Evolutionary conservation across 2,888 invertebrate species (phyloP), one percentile per base, ranked within the genome.

Genomic region (Myopa testacea): DNA sequence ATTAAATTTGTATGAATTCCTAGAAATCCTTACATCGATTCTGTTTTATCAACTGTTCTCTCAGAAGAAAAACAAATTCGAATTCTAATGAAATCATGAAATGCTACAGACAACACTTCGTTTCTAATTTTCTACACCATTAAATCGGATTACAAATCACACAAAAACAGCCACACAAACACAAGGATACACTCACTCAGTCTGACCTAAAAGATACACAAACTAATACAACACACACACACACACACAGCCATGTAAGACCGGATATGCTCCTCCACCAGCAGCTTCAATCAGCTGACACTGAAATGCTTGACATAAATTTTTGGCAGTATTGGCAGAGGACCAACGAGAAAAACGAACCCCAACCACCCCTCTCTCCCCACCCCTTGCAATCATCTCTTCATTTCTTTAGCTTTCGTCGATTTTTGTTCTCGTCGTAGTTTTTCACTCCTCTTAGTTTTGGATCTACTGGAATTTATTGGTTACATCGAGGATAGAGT

Each of bases 61-160:
- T 26, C 26, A 26, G 26, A 26, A 26, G 26, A 26, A 26, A 26
- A 26, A 26, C 26, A 26, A 26, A 37, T 63, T 63, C 10, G 16
- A 16, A 26, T 16, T 45, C 45, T 45, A 45, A 45, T 45, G 10
- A 45, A 10, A 45, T 65, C 8, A 37, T n/a, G 55, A 55, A 55
- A 10, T 55, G 2, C 55, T 45, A 14, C 16, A 74, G 63, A 50
- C 37, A n/a, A 60, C 77, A 81, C 81, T 82, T 80, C 81, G 78
- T 81, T 81, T 81, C 81, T 81, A 82, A 82, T 82, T 82, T 82
- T 82, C 82, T 81, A 80, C 81, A 73, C 82, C 81, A 82, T 82
- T 82, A 81, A 81, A 80, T 81, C 81, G 62, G 69, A 75, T 75
- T 78, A 80, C 58, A 76, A 76, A 75, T 26, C 60, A 68, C 58